Conservation (phyloP, 2,113 vertebrate species). For the Macroglossus sobrinus region DNA sequence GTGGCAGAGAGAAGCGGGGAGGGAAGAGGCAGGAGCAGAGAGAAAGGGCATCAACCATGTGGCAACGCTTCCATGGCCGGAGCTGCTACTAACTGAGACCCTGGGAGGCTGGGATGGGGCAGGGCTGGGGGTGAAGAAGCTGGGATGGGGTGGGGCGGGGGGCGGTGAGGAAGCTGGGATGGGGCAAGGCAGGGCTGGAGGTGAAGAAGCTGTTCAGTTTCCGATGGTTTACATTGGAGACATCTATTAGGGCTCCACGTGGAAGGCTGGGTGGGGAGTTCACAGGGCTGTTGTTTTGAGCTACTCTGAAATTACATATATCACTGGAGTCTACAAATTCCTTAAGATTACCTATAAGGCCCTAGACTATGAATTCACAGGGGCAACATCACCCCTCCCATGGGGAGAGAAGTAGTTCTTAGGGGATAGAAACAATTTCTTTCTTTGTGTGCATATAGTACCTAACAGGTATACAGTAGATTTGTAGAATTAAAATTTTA, state of each 20-base stretch:
- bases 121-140: background rate
- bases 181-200: background rate
- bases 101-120: background rate
- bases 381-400: background rate
- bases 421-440: background rate
- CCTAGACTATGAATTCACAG: background rate
- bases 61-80: background rate
- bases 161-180: background rate
- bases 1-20: background rate
- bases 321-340: background rate
- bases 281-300: background rate
- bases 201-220: background rate
- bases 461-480: accelerated
- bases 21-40: accelerated
- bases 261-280: background rate
- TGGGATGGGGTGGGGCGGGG: background rate
- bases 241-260: background rate
- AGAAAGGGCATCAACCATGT: background rate
- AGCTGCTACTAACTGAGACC: background rate
- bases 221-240: background rate
- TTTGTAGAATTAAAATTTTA: background rate
- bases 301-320: too few relatives aligned
- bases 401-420: background rate
- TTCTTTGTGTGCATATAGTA: background rate
- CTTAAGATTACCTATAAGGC: background rate